Base-by-base conservation (phyloP, 2,113 vertebrate species). In the Aythya baeri region DNA sequence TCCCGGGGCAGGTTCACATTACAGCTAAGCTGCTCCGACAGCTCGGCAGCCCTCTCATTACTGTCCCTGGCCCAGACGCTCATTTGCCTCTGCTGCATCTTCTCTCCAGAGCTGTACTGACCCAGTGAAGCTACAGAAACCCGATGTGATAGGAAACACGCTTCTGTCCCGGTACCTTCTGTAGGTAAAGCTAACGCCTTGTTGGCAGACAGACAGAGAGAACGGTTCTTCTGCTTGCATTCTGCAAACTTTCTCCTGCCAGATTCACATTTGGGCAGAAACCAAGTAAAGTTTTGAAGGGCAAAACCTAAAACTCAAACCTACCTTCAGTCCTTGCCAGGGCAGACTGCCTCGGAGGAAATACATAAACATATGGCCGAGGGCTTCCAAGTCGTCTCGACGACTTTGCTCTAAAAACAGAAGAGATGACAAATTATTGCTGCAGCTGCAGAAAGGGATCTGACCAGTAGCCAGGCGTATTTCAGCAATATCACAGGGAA, bases 311-410 rank as follows among this genome's bases (percentile, higher is more conserved):
- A 81, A 86, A 36, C 74, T 94, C 44, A 83, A 78, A 89, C 95
- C 65, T 98, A 99, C 99, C 99, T 99, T 99, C 65, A 99, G 96
- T 93, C 99, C 99, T 97, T 99, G 99, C 99, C 99, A 99, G 61
- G 99, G 99, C 89, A 99, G 98, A 97, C 99, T 99, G 95, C 99
- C 99, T 96, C 99, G 98, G 54, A 99, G 99, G 97, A 99, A 99
- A 98, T 99, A 99, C 99, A 99, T 99, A 97, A 99, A 99, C 99
- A 99, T 99, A 98, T 99, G 99, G 96, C 99, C 99, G 46, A 99
- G 98, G 79, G 99, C 99, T 98, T 99, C 99, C 96, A 99, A 98
- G 98, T 99, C 99, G 27, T 99, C 99, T 93, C 99, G 97, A 68
- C 99, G 98, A 97, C 99, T 99, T 99, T 99, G 99, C 97, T 99